Conservation (phyloP, 2,113 vertebrate genomes). For the Macquaria ambigua region DNA sequence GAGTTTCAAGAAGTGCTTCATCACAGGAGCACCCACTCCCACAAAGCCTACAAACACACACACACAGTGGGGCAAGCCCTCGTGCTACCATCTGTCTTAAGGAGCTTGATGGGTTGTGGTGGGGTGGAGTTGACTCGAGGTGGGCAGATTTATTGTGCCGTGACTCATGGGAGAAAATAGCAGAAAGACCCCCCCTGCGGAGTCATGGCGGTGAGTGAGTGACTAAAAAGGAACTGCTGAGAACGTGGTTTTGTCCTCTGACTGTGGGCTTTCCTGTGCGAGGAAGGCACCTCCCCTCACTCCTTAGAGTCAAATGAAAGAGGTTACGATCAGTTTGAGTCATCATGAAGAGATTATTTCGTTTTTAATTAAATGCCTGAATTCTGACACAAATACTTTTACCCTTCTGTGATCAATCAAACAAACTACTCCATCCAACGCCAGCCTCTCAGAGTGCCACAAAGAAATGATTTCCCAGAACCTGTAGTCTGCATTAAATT, state of each 20-base stretch:
- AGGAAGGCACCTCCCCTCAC: slow-evolving; percentile 28
- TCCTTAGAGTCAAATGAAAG: background rate
- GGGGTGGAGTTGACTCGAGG: slow-evolving; percentile 49
- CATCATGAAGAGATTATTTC: background rate
- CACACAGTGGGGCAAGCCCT: slow-evolving; percentile 22
- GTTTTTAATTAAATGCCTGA: slow-evolving; percentile 14
- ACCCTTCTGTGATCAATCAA: background rate
- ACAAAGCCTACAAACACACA: slow-evolving; percentile 27
- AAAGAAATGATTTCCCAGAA: background rate
- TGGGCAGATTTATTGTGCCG: slow-evolving; percentile 53
- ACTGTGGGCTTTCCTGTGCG: slow-evolving; percentile 51
- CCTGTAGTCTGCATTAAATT: background rate
- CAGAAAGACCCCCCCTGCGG: slow-evolving; percentile 36
- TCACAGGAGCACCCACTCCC: slow-evolving; percentile 65
- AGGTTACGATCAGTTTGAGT: slow-evolving; percentile 4
- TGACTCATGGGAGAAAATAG: slow-evolving; percentile 66
- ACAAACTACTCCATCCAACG: background rate
- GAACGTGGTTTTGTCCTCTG: slow-evolving; percentile 16
- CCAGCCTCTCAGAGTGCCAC: background rate
- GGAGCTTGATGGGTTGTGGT: slow-evolving; percentile 57
- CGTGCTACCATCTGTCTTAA: slow-evolving; percentile 66
- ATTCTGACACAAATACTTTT: background rate
- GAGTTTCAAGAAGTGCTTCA: slow-evolving; percentile 67
- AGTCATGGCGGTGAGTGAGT: slow-evolving; percentile 50
- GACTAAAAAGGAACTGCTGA: slow-evolving; percentile 50